Conservation (phyloP, 1,140 invertebrate genomes). For the Phymastichus coffea region DNA sequence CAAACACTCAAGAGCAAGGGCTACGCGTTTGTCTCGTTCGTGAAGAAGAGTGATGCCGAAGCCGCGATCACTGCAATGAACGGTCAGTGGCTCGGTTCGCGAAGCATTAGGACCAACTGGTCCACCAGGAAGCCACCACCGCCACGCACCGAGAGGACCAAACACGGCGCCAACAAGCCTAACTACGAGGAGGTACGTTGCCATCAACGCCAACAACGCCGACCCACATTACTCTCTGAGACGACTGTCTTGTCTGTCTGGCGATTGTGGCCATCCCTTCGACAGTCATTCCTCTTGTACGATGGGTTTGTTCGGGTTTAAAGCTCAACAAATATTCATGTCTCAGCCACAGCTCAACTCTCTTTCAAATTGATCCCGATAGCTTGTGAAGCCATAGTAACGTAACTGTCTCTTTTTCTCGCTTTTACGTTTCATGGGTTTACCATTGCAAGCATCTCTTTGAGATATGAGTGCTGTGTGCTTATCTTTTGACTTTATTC, state of each 20-base stretch:
- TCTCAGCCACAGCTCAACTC: too few species aligned
- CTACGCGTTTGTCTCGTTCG: slow-evolving; percentile 99
- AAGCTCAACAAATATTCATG: slow-evolving; percentile 13
- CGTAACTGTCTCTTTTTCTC: too few species aligned
- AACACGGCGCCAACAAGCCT: slow-evolving; percentile 53
- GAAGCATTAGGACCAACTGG: slow-evolving; percentile 99
- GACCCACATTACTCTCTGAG: not conserved
- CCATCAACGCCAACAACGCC: not conserved
- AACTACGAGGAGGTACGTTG: slow-evolving; percentile 53
- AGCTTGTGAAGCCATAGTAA: too few species aligned
- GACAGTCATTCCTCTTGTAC: slow-evolving; percentile 27
- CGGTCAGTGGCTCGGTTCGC: slow-evolving; percentile 96
- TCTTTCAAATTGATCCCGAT: too few species aligned
- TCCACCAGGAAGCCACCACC: slow-evolving; percentile 94
- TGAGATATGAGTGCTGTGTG: too few species aligned
- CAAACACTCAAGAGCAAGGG: slow-evolving; percentile 99
- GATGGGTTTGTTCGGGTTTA: slow-evolving; percentile 28
- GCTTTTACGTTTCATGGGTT: too few species aligned
- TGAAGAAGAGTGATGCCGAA: slow-evolving; percentile 98
- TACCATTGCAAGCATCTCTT: too few species aligned
- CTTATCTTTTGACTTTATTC: too few species aligned
- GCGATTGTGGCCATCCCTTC: slow-evolving; percentile 25
- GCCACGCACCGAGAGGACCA: slow-evolving; percentile 58
- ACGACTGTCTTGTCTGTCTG: not conserved
- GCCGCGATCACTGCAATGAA: slow-evolving; percentile 97